Base-by-base conservation (phyloP, 2,797 vertebrate genomes). In the Varecia variegata region DNA sequence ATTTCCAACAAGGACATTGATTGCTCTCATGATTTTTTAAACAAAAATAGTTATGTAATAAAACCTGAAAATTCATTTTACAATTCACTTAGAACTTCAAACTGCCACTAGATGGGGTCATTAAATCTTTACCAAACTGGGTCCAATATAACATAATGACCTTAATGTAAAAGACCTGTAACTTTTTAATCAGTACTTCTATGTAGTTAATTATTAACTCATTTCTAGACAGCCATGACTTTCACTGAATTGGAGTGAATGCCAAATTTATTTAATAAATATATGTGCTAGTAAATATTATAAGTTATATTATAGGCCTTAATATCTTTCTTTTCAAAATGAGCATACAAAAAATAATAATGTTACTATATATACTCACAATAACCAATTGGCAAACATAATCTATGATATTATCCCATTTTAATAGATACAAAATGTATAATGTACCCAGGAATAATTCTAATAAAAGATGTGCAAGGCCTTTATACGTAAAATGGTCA, bases 51-150 rank as follows among this genome's bases (percentile, higher is more conserved):
- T 47, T 76, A 76, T 80, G 32, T 45, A 84, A 15, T 54, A 90
- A 89, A 97, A 90, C 38, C 25, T 88, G 13, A 12, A 95, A 80
- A 56, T 88, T 1, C 12, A 90, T 83, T 95, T 88, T 90, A 68
- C 38, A 79, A 40, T 67, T 94, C 40, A 67, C 74, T 92, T 92
- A 74, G 65, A 88, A 95, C 74, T 94, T 95, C 50, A 91, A 60
- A 62, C 38, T 88, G 40, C 88, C 87, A 91, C 83, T 96, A 97
- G 96, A 84, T 97, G 93, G 74, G 65, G 62, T 96, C 47, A 93
- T 88, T 96, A 97, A 90, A 70, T 96, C 79, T 90, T 94, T 88
- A 27, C 27, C 91, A 97, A 93, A 83, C 17, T 74, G 88, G 23
- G 13, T 77, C 27, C 38, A 92, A 43, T 81, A 84, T 56, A 67